A percentile compares a stretch with the other conserved stretches of the same genome.
Conservation (phyloP, 2,888 invertebrate genomes). For the Cryptocephalus primarius region DNA sequence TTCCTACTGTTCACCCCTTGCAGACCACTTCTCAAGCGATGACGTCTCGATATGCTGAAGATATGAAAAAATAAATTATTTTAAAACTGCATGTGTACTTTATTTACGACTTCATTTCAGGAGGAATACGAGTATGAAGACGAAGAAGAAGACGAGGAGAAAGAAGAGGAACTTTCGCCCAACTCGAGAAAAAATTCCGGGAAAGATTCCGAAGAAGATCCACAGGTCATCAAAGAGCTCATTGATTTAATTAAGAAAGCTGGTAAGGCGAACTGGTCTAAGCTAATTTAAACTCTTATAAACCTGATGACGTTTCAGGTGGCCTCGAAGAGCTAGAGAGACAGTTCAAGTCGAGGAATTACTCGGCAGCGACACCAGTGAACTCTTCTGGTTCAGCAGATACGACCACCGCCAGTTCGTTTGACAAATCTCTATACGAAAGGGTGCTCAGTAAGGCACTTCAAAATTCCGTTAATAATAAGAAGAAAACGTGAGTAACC, state of each 20-base stretch:
- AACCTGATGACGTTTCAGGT: conserved; percentile 39
- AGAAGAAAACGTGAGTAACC: conserved; percentile 32
- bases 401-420: conserved; percentile 51
- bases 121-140: conserved; percentile 4
- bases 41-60: conserved; percentile 17
- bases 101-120: too few species aligned
- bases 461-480: conserved; percentile 21
- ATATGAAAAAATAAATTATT: conserved; percentile 7
- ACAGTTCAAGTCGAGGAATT: conserved; percentile 41
- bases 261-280: conserved; percentile 38
- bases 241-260: conserved; percentile 77
- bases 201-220: conserved; percentile 53
- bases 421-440: conserved; percentile 67
- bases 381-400: conserved; percentile 23
- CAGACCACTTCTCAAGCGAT: conserved; percentile 30
- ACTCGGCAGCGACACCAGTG: conserved; percentile 27
- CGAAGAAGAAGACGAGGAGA: conserved; percentile 31
- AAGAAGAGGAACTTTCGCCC: conserved; percentile 41
- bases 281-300: too few species aligned
- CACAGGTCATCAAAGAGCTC: conserved; percentile 69
- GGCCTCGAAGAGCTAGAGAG: conserved; percentile 80
- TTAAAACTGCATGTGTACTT: too few species aligned
- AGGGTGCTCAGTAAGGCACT: conserved; percentile 48
- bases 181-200: conserved; percentile 32
- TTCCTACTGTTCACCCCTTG: conserved; percentile 28